Conservation (phyloP, 2,113 vertebrate genomes). For the Phalacrocorax brasilianus region DNA sequence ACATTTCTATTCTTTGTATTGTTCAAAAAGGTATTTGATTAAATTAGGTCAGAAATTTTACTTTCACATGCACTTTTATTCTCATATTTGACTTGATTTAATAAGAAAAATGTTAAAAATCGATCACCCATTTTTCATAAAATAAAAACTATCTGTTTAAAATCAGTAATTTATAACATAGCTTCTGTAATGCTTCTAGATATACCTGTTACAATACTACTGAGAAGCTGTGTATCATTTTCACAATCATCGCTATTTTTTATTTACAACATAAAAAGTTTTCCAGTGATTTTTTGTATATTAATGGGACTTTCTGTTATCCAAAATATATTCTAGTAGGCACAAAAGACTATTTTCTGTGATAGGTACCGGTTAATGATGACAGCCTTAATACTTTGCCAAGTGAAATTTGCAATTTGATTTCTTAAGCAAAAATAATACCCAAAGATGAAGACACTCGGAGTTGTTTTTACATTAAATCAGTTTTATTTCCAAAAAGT, state of each 20-base stretch:
- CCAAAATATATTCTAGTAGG: conserved; percentile 26
- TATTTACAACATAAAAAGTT: conserved; percentile 6
- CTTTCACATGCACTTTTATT: background rate
- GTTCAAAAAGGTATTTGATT: background rate
- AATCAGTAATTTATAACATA: background rate
- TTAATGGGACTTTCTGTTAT: conserved; percentile 9
- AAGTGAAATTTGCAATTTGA: conserved; percentile 37
- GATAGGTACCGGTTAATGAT: conserved; percentile 37
- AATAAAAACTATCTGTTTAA: conserved; percentile 6
- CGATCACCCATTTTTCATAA: background rate
- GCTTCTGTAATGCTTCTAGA: background rate
- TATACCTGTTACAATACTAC: background rate
- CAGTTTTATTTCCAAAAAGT: conserved; percentile 55
- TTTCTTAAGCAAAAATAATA: conserved; percentile 65
- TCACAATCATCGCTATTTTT: conserved; percentile 12
- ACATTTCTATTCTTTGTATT: background rate
- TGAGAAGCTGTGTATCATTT: background rate
- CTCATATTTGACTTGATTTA: background rate
- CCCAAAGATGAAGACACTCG: conserved; percentile 28
- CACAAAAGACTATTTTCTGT: conserved; percentile 51
- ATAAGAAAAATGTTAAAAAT: conserved; percentile 10
- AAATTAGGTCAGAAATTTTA: background rate
- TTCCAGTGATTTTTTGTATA: background rate
- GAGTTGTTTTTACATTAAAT: conserved; percentile 43
- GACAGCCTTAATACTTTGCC: conserved; percentile 22